Evolutionary conservation across 2,797 vertebrate species (phyloP), one percentile per base, ranked within the genome.

Genomic region (Hirundo rustica): DNA sequence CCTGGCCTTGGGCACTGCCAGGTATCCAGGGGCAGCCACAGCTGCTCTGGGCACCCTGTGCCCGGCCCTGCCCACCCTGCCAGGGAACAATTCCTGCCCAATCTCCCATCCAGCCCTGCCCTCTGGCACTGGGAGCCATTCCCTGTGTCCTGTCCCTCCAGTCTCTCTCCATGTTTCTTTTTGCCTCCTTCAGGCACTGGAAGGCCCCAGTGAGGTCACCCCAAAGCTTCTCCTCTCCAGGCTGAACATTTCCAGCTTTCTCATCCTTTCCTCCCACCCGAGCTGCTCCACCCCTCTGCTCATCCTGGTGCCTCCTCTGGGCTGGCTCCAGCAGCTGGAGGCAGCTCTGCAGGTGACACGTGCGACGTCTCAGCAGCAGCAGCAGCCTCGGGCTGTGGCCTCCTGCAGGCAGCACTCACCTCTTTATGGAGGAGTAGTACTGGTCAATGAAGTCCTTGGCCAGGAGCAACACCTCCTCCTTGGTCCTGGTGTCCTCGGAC

Each of bases 391-490:
- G 62, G 16, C 75, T 42, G 62, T 0, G 2, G 48, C 58, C 18
- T 61, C 34, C 74, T 29, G 48, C 4, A 4, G 40, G 2, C 47
- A 20, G 32, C 13, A 55, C 92, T 97, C 97, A 97, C 99, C 99
- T 99, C 98, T 98, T 99, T 92, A 99, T 99, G 81, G 99, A 99
- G 13, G 99, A 99, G 97, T 99, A 99, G 97, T 99, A 99, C 96
- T 99, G 99, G 90, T 99, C 98, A 32, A 99, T 98, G 95, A 99
- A 99, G 96, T 99, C 99, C 50, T 98, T 99, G 73, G 99, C 99
- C 82, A 99, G 97, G 2, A 98, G 97, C 42, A 99, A 98, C 54
- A 99, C 97, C 93, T 99, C 98, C 6, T 98, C 98, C 97, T 98
- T 98, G 32, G 97, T 96, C 91, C 98, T 96, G 75, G 98, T 96